Conservation (phyloP, 1,140 invertebrate genomes). For the Aethina tumida region DNA sequence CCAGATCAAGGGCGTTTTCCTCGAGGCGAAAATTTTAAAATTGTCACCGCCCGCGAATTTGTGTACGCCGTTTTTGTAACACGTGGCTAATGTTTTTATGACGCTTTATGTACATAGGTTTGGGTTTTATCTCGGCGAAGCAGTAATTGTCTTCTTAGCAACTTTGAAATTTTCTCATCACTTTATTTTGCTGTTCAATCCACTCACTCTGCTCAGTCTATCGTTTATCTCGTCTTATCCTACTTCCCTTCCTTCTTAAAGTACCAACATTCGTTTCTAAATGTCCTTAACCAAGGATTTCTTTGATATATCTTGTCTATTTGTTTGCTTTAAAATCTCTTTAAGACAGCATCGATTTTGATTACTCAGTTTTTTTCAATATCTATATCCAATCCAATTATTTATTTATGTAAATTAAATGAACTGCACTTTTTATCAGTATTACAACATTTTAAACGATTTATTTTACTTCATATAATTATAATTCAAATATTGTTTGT, state of each 20-base stretch:
- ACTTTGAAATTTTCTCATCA: conserved; percentile 30
- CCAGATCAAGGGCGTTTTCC: too few species aligned
- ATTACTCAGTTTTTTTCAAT: too few species aligned
- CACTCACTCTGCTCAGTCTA: conserved; percentile 28
- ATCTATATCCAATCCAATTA: too few species aligned
- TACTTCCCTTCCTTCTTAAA: conserved; percentile 24
- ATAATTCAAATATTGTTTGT: too few species aligned
- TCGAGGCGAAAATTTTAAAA: too few species aligned
- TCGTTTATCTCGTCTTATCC: conserved; percentile 30
- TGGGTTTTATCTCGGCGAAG: conserved; percentile 17
- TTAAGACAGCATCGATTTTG: conserved; percentile 25
- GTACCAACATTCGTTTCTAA: conserved; percentile 28
- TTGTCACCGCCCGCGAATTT: too few species aligned
- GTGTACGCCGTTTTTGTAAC: too few species aligned
- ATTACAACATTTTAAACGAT: too few species aligned
- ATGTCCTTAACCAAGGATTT: conserved; percentile 27
- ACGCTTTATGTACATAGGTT: background rate
- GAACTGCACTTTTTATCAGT: too few species aligned
- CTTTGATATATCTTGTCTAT: conserved; percentile 31
- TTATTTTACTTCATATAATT: too few species aligned
- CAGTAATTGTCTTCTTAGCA: conserved; percentile 26
- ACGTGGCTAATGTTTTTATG: too few species aligned
- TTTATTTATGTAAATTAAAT: too few species aligned
- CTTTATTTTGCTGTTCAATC: conserved; percentile 28
- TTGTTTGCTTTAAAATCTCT: conserved; percentile 29